phyloP scores from a whole-genome alignment of 2,113 vertebrate species.

The Heterochromis multidens region DNA sequence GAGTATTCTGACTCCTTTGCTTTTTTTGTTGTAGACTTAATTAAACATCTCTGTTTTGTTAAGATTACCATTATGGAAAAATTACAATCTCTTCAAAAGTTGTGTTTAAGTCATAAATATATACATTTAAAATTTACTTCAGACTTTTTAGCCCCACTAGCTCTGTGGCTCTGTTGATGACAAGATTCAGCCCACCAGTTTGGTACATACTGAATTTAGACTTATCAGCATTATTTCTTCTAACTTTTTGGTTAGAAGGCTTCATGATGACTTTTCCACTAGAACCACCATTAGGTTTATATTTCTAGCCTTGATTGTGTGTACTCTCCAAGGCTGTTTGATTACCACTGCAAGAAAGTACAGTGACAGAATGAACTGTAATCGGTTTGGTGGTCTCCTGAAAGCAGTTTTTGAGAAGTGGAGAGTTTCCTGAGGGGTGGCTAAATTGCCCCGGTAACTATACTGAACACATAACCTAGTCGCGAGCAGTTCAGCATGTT shows the following conservation, averaged over 20 bases:
- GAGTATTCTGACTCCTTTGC: background rate
- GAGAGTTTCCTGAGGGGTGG: too few relatives aligned
- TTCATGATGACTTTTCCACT: background rate
- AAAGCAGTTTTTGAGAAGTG: too few relatives aligned
- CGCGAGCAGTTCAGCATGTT: too few relatives aligned
- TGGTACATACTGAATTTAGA: background rate
- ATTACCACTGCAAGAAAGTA: background rate
- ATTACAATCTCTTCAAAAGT: background rate
- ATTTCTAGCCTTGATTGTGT: background rate
- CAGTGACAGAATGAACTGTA: background rate
- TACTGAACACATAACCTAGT: too few relatives aligned
- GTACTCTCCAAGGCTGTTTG: background rate
- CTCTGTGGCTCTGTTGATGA: background rate
- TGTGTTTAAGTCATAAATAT: background rate
- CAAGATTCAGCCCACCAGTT: background rate
- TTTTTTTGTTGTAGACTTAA: background rate
- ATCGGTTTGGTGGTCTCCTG: background rate
- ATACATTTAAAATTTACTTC: background rate
- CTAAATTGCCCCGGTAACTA: too few relatives aligned
- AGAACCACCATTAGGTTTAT: background rate
- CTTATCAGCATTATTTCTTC: background rate
- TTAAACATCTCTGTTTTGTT: background rate
- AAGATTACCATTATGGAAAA: background rate
- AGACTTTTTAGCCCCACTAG: background rate
- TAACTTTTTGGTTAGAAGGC: background rate